Percentiles rank a stretch among this genome's conserved stretches.
Conservation (phyloP, 1,140 invertebrate species). For the Calliphora vicina region DNA sequence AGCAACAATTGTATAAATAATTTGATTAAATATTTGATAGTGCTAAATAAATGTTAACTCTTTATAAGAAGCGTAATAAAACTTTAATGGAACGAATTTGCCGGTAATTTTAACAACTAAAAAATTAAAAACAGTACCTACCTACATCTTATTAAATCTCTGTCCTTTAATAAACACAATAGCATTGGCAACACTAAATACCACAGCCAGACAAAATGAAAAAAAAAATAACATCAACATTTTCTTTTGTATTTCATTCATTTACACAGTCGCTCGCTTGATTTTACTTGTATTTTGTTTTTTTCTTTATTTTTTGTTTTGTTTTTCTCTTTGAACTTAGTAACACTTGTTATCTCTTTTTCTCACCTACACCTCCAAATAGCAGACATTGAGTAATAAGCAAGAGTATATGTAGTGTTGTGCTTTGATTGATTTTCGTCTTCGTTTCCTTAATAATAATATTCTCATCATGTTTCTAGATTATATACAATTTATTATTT, state of each 20-base stretch:
- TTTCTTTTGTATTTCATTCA: slow-evolving; percentile 1
- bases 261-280: not conserved
- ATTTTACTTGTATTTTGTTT: not conserved
- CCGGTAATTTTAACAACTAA: too few relatives aligned
- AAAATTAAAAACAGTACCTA: too few relatives aligned
- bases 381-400: not conserved
- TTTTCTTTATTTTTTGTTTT: not conserved
- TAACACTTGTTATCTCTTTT: slow-evolving; percentile 1
- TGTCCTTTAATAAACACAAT: not conserved
- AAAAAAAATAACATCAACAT: not conserved
- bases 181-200: not conserved
- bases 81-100: too few relatives aligned
- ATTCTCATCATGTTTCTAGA: too few relatives aligned
- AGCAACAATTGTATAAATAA: too few relatives aligned
- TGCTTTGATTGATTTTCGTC: not conserved
- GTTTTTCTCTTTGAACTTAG: not conserved
- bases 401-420: not conserved
- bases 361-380: not conserved
- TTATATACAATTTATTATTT: too few relatives aligned
- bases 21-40: too few relatives aligned
- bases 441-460: not conserved
- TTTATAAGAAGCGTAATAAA: too few relatives aligned
- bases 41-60: too few relatives aligned
- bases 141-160: not conserved
- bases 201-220: not conserved